These are phyloP conservation scores for Eueides isabella DNA, from an alignment of 1,140 invertebrate genomes.

Conservation along the genomic window DNA sequence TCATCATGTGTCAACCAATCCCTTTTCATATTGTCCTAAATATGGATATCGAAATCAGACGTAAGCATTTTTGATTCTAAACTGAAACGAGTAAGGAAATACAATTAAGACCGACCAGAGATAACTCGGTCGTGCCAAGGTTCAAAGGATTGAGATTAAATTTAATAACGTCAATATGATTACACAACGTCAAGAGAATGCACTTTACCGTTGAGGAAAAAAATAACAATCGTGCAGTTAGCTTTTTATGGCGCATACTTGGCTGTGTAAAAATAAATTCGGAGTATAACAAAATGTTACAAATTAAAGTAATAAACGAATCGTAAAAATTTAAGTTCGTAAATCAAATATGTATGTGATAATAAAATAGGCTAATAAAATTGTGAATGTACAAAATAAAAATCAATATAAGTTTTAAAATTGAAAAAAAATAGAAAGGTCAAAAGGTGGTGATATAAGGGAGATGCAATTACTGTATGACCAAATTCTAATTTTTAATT, in stretches of 20 bases:
- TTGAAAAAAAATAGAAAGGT: not conserved
- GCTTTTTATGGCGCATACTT: slow-evolving; percentile 11
- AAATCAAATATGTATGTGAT: not conserved
- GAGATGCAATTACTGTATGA: too few species aligned
- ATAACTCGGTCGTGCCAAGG: slow-evolving; percentile 31
- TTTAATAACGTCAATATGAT: slow-evolving; percentile 12
- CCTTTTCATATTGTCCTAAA: not conserved
- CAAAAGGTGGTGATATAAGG: too few species aligned
- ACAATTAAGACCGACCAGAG: slow-evolving; percentile 20
- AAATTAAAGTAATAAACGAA: not conserved
- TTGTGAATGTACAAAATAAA: not conserved
- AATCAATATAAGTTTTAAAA: not conserved
- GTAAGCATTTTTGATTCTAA: not conserved
- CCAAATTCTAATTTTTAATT: too few species aligned
- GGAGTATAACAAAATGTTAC: not conserved
- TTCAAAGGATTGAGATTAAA: slow-evolving; percentile 36
- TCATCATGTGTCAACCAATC: not conserved
- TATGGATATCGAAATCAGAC: slow-evolving; percentile 4
- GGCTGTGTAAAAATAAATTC: slow-evolving; percentile 6
- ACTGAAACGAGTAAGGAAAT: slow-evolving; percentile 33
- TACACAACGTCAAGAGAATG: slow-evolving; percentile 33
- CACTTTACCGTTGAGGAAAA: slow-evolving; percentile 36
- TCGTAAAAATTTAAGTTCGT: not conserved
- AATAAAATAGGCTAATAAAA: slow-evolving; percentile 6
- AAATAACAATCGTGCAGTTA: slow-evolving; percentile 19